Evolutionary conservation across 2,113 vertebrate species (phyloP).

Genomic region (Coptodon bakossiorum): DNA sequence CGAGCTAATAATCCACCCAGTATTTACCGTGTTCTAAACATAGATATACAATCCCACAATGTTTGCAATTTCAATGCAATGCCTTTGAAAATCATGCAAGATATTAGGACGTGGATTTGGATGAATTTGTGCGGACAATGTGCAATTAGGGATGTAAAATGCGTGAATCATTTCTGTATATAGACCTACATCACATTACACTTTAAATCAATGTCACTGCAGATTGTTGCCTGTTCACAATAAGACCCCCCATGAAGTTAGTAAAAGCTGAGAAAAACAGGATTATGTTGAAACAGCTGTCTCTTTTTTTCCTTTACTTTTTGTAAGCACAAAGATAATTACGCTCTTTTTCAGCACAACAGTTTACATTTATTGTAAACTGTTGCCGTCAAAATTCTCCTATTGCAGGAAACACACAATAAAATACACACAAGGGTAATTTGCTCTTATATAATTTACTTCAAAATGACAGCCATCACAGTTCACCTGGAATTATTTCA

Average conservation of each 20-base stretch:
- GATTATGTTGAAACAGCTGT: background rate
- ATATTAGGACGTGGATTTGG: background rate
- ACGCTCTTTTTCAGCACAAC: background rate
- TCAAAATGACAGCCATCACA: background rate
- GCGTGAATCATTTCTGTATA: background rate
- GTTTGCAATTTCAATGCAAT: background rate
- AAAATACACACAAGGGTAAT: background rate
- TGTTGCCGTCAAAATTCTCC: background rate
- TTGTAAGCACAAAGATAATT: background rate
- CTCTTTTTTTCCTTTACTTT: background rate
- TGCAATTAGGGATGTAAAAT: background rate
- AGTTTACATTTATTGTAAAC: background rate
- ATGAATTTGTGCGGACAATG: background rate
- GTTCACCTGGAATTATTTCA: background rate
- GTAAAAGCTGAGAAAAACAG: background rate
- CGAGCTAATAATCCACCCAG: constrained; percentile 23
- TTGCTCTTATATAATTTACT: background rate
- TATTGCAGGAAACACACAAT: background rate
- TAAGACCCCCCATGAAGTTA: background rate
- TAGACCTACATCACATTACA: background rate
- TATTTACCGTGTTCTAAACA: constrained; percentile 1
- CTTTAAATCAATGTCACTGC: background rate
- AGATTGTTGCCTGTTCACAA: background rate
- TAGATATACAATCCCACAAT: background rate
- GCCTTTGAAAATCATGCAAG: background rate